Conservation (phyloP, 2,797 vertebrate genomes). For the Sebastes cheni region DNA sequence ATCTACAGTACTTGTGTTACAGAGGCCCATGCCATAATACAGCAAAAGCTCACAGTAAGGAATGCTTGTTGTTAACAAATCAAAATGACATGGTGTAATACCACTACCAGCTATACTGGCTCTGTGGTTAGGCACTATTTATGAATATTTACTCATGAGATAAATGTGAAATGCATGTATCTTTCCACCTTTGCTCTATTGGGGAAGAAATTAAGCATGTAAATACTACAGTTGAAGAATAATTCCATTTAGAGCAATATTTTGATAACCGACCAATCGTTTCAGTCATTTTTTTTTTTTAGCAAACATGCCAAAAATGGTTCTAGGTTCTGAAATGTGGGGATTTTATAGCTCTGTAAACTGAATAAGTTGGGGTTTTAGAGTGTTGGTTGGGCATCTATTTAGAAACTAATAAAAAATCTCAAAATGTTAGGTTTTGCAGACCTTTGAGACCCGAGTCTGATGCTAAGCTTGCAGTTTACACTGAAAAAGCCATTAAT, state of each 20-base stretch:
- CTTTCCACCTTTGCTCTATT: not conserved
- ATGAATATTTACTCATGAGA: slow-evolving; percentile 25
- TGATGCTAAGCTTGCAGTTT: slow-evolving; percentile 22
- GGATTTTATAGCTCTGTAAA: not conserved
- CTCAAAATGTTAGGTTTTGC: not conserved
- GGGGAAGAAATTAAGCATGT: not conserved
- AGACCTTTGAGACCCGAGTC: not conserved
- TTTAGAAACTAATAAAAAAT: not conserved
- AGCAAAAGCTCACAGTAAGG: not conserved
- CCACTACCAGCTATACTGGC: not conserved
- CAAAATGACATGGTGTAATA: slow-evolving; percentile 18
- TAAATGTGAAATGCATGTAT: slow-evolving; percentile 7
- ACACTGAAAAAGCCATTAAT: slow-evolving; percentile 14
- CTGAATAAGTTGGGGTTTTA: not conserved
- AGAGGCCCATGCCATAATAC: not conserved
- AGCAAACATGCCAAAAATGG: not conserved
- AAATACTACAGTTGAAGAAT: not conserved
- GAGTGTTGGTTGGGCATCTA: not conserved
- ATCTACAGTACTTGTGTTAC: not conserved
- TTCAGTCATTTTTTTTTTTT: not conserved
- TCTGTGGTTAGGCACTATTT: slow-evolving; percentile 18
- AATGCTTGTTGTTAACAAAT: slow-evolving; percentile 14
- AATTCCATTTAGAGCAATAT: not conserved
- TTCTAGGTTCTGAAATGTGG: not conserved
- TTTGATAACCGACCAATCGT: not conserved